Base-by-base conservation (phyloP, 2,113 vertebrate genomes). In the Tetraodon nigroviridis region DNA sequence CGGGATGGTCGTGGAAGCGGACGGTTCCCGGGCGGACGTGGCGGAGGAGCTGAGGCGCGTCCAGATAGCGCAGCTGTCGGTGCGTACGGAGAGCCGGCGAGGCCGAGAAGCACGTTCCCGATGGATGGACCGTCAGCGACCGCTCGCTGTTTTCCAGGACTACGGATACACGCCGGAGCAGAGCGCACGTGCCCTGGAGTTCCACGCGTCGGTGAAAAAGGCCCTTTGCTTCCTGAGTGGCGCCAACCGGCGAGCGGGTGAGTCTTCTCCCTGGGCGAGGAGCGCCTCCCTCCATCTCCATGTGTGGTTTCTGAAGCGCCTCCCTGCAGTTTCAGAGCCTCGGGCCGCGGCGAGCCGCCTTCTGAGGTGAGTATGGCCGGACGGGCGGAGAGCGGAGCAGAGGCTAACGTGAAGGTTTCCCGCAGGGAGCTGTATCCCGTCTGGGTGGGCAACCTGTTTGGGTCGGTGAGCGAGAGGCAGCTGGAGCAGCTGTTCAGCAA, bases 11-110 rank as follows among this genome's bases (percentile, higher is more conserved):
- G 84, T 92, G 45, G 75, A 11, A 42, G 55, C 51, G 7, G 82
- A 91, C 0, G 29, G 67, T 0, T 55, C 78, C 2, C 73, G 74
- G 0, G 18, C 71, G 0, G 92, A 93, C 0, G 90, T 88, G 0
- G 80, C 82, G 0, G 55, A 83, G 14, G 91, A 93, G 56, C 86
- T 92, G 15, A 73, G 85, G 71, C 65, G 66, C 0, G 90, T 92
- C 55, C 82, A 90, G 41, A 78, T 84, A 18, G 78, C 59, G 10
- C 88, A 84, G 2, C 74, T 91, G 0, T 71, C 86, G 73, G 78
- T 41, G 4, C 21, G 2, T 22, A n/a, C n/a, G n/a, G n/a, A n/a
- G n/a, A n/a, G n/a, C n/a, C n/a, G n/a, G n/a, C n/a, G n/a, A n/a
- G n/a, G n/a, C n/a, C n/a, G n/a, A n/a, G n/a, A n/a, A n/a, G n/a